These are phyloP conservation scores for Lamprotornis superbus DNA, from an alignment of 2,113 vertebrate species.

Conservation along the genomic window DNA sequence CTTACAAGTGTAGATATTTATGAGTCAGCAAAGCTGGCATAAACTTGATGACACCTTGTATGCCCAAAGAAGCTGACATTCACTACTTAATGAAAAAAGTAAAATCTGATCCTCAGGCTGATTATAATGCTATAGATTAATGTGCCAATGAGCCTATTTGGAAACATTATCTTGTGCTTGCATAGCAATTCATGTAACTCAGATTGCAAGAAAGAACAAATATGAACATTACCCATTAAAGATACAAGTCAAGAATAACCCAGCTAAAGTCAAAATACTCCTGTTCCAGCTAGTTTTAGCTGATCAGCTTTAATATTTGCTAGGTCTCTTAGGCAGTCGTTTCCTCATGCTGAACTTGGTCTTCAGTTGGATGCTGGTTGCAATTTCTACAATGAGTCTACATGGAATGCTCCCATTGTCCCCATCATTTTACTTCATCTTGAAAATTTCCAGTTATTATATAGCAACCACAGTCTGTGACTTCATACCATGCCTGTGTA, in stretches of 20 bases:
- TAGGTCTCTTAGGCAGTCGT: background rate
- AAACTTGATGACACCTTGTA: conserved; percentile 57
- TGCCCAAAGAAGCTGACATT: conserved; percentile 47
- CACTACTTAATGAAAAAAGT: conserved; percentile 35
- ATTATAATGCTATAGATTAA: conserved; percentile 45
- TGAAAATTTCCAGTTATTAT: background rate
- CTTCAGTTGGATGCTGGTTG: background rate
- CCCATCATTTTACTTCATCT: background rate
- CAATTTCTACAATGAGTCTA: background rate
- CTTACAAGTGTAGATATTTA: conserved; percentile 55
- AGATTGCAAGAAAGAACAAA: conserved; percentile 42
- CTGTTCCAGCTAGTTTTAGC: background rate
- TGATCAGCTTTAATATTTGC: background rate
- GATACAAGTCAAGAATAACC: conserved; percentile 11
- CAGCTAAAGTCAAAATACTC: conserved; percentile 5
- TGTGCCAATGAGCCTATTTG: conserved; percentile 12
- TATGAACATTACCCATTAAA: background rate
- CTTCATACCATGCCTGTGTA: background rate
- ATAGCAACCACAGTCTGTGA: background rate
- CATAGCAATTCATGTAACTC: conserved; percentile 48
- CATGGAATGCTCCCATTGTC: background rate
- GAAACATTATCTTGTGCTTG: conserved; percentile 57
- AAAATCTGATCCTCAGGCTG: background rate
- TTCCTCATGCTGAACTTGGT: background rate
- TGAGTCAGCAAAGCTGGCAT: conserved; percentile 62